Evolutionary conservation across 2,113 vertebrate genomes (phyloP).

Genomic region (Ranitomeya variabilis): DNA sequence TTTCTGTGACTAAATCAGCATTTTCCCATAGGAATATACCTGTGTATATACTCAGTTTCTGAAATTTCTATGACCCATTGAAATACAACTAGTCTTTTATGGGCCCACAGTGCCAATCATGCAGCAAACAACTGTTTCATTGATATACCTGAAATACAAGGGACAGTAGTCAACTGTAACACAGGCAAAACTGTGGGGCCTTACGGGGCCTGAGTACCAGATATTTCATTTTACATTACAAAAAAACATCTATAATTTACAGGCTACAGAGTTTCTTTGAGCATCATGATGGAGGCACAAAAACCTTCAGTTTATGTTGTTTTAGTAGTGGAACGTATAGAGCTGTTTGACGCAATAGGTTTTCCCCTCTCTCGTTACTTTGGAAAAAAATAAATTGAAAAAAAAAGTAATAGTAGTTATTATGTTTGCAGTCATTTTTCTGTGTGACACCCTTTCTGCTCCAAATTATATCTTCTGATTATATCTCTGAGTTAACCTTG

Average conservation of each 20-base stretch:
- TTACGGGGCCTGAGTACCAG: not conserved
- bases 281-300: conserved; percentile 38
- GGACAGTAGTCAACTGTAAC: conserved; percentile 49
- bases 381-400: not conserved
- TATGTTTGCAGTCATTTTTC: too few species aligned
- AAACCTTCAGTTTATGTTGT: conserved; percentile 45
- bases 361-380: not conserved
- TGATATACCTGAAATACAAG: conserved; percentile 52
- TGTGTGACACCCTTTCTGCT: too few species aligned
- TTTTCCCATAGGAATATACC: conserved; percentile 46
- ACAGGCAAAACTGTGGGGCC: not conserved
- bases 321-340: conserved; percentile 36
- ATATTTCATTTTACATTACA: conserved; percentile 47
- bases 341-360: conserved; percentile 29
- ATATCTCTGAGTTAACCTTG: too few species aligned
- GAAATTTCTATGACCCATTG: conserved; percentile 54
- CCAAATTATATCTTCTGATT: too few species aligned
- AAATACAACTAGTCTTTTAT: conserved; percentile 52
- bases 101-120: conserved; percentile 15
- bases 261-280: conserved; percentile 21
- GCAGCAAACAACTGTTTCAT: conserved; percentile 47
- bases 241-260: conserved; percentile 28
- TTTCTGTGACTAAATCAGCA: conserved; percentile 55
- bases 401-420: not conserved
- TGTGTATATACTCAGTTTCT: conserved; percentile 46